These are phyloP conservation scores for Jacana jacana DNA, from an alignment of 2,113 vertebrate genomes.

Conservation along the genomic window DNA sequence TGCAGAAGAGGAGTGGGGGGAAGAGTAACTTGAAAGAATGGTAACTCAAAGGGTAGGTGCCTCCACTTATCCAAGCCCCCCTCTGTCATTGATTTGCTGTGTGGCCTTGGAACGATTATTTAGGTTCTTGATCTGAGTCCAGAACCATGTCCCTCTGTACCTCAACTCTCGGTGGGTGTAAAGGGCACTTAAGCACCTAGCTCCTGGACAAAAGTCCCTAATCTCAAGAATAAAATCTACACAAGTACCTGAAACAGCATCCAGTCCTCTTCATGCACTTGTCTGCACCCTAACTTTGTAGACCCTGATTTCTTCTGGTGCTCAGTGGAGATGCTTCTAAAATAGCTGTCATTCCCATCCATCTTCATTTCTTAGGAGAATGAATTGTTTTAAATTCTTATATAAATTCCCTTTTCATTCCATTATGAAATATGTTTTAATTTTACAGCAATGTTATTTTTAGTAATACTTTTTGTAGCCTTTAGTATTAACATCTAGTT, in stretches of 20 bases:
- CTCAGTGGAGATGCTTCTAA: not conserved
- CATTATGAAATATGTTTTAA: not conserved
- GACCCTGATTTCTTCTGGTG: not conserved
- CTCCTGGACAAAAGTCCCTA: not conserved
- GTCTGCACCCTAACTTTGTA: not conserved
- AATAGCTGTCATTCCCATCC: not conserved
- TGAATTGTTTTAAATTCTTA: conserved; percentile 1
- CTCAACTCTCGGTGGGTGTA: not conserved
- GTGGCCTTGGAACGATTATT: not conserved
- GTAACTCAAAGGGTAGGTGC: not conserved
- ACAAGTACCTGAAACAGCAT: not conserved
- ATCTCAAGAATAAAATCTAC: not conserved
- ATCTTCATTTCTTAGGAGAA: not conserved
- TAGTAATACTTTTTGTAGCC: conserved; percentile 33
- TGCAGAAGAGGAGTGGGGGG: too few relatives aligned
- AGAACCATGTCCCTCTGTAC: not conserved
- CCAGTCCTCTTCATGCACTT: not conserved
- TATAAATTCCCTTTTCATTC: conserved; percentile 34
- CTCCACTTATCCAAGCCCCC: not conserved
- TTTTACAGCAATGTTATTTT: conserved; percentile 32
- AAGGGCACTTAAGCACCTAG: not conserved
- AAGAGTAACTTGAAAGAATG: not conserved
- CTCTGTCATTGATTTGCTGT: not conserved
- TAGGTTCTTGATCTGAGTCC: not conserved
- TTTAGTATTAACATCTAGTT: conserved; percentile 58